Base-by-base conservation (phyloP, 2,888 invertebrate genomes). In the Calliscelio sp. region DNA sequence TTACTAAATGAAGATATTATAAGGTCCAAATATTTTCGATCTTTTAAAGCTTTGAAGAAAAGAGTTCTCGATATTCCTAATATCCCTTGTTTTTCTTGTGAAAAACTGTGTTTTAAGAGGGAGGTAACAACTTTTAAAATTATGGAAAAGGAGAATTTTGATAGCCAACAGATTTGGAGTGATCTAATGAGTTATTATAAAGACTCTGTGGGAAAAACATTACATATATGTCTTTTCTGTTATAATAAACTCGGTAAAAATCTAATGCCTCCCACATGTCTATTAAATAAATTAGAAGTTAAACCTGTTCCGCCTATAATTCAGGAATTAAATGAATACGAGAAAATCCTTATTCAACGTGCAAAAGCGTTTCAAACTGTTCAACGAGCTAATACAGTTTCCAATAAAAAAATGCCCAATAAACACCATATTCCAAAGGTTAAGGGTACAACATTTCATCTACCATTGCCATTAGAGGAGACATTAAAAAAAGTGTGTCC, bases 401-500 rank as follows among this genome's bases (percentile, higher is more conserved):
- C 87, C 7, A 89, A 90, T 10, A 5, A 10, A 85, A 63, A 63
- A 6, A 59, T 38, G 1, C 59, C 41, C 0, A 14, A 87, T 77
- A 84, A 78, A 35, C 68, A 87, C 28, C 78, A 51, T 10, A 35
- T 85, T 90, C 18, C 65, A 18, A 87, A 89, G 78, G 83, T 86
- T 8, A 73, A 73, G 46, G 89, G 89, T 61, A 81, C 85, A 49
- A 89, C 89, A 63, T 91, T 91, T 75, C 90, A 91, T 87, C 80
- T 91, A n/a, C n/a, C n/a, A n/a, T n/a, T n/a, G n/a, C n/a, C n/a
- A n/a, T n/a, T n/a, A n/a, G n/a, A n/a, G n/a, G 86, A 89, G 86
- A 92, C 91, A 2, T 61, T 91, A 11, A 87, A 87, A 85, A 92
- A 90, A 86, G 68, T 92, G 7, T 88, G 88, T 20, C 79, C 75